A percentile compares a stretch with the other conserved stretches of the same genome.
These are phyloP conservation scores for Geodia barretti DNA, from an alignment of 37 sponge, comb jelly and placozoan genomes.

Conservation along the genomic window DNA sequence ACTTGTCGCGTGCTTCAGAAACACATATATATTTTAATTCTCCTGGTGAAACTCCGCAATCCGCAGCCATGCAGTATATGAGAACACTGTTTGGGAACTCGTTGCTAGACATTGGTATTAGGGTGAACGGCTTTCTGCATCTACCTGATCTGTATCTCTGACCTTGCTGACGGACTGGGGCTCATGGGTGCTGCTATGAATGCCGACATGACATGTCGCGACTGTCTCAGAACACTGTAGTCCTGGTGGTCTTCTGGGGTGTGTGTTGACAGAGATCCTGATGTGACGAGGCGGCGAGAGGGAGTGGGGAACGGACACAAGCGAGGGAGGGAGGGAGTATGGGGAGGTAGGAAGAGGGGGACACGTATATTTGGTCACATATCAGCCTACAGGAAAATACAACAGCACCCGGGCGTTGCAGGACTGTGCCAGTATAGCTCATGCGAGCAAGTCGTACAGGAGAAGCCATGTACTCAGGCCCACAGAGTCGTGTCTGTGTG, in stretches of 20 bases:
- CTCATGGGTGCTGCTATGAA: conserved; percentile 87
- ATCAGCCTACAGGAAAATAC: neutral
- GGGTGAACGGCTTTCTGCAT: neutral
- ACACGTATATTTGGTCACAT: neutral
- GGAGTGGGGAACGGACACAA: neutral
- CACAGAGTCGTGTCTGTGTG: too few relatives aligned
- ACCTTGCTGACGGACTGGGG: conserved; percentile 76
- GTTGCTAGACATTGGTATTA: too few relatives aligned
- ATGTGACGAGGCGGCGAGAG: neutral
- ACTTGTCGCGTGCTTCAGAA: too few relatives aligned
- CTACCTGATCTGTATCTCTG: neutral
- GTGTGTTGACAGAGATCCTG: conserved; percentile 83
- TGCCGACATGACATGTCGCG: conserved; percentile 76
- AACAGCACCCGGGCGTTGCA: neutral
- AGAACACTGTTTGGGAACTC: too few relatives aligned
- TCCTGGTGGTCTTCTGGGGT: conserved; percentile 74
- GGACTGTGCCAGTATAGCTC: neutral
- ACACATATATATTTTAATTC: too few relatives aligned
- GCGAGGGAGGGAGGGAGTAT: neutral
- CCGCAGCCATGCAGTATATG: too few relatives aligned
- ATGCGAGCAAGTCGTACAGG: neutral
- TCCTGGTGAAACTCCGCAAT: too few relatives aligned
- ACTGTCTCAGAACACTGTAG: conserved; percentile 63
- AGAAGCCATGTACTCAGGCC: too few relatives aligned
- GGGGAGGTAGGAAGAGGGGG: neutral